Evolutionary conservation across 1,140 invertebrate genomes (phyloP).

Genomic region (Physella acuta): DNA sequence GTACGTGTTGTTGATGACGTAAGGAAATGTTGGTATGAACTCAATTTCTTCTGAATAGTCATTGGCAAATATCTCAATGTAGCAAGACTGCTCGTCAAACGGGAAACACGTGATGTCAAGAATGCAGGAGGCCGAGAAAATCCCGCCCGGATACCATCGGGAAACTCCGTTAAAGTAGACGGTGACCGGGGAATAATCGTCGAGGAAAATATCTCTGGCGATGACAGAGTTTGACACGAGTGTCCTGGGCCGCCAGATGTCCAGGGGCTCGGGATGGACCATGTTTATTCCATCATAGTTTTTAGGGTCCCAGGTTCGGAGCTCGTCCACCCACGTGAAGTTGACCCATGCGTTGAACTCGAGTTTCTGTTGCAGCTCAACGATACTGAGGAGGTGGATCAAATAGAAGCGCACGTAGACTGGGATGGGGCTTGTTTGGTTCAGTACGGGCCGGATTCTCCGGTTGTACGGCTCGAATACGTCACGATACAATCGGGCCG

Average conservation of each 20-base stretch:
- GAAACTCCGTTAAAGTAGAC: background rate
- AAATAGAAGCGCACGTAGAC: constrained; percentile 1
- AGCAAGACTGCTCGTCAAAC: constrained; percentile 9
- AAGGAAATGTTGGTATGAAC: background rate
- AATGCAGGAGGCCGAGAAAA: background rate
- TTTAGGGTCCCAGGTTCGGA: constrained; percentile 8
- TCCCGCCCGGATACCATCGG: constrained; percentile 4
- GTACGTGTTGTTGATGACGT: background rate
- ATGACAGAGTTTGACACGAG: constrained; percentile 9
- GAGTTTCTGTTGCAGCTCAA: constrained; percentile 6
- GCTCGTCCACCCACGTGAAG: constrained; percentile 9
- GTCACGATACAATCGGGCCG: background rate
- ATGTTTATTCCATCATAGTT: background rate
- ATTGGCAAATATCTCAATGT: background rate
- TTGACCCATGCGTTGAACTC: background rate
- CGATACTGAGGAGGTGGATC: background rate
- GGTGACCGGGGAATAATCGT: constrained; percentile 8
- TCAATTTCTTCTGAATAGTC: background rate
- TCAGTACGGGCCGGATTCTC: background rate
- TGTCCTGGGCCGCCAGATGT: constrained; percentile 5
- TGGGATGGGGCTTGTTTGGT: background rate
- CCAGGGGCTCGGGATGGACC: constrained; percentile 1
- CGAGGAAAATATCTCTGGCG: constrained; percentile 8
- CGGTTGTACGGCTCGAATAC: background rate
- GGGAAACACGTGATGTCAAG: background rate